phyloP scores from a whole-genome alignment of 2,888 invertebrate species.

The Drosophila mimica region DNA sequence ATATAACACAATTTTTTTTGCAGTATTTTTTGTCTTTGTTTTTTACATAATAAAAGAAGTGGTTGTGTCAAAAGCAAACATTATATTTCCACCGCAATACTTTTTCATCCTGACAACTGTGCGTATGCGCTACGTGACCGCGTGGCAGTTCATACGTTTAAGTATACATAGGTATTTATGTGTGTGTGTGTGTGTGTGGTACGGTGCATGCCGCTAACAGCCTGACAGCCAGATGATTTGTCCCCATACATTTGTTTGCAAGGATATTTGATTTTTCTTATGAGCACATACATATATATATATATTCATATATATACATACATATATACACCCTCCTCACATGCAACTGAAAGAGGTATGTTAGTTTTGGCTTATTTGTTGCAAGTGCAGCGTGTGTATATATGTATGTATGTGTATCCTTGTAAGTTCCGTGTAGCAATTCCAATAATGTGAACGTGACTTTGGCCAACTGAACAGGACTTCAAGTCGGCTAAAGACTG shows the following conservation, averaged over 20 bases:
- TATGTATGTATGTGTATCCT: neutral
- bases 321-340: no score
- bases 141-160: conserved; percentile 24
- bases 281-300: conserved; percentile 9
- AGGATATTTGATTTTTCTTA: conserved; percentile 47
- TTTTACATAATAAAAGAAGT: conserved; percentile 41
- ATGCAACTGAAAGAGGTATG: neutral
- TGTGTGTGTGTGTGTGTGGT: neutral
- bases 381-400: conserved; percentile 16
- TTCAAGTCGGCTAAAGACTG: conserved; percentile 11
- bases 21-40: conserved; percentile 29
- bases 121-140: conserved; percentile 57
- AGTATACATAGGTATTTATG: neutral
- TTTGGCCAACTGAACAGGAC: conserved; percentile 25
- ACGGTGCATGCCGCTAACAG: conserved; percentile 25
- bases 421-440: neutral
- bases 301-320: neutral
- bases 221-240: conserved; percentile 48
- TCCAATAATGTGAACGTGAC: conserved; percentile 38
- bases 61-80: conserved; percentile 51
- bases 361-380: conserved; percentile 34
- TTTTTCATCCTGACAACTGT: conserved; percentile 33
- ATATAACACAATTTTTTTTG: neutral
- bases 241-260: conserved; percentile 5
- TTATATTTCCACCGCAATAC: conserved; percentile 35